phyloP scores from a whole-genome alignment of 1,140 invertebrate genomes.

The Lordiphosa stackelbergi region DNA sequence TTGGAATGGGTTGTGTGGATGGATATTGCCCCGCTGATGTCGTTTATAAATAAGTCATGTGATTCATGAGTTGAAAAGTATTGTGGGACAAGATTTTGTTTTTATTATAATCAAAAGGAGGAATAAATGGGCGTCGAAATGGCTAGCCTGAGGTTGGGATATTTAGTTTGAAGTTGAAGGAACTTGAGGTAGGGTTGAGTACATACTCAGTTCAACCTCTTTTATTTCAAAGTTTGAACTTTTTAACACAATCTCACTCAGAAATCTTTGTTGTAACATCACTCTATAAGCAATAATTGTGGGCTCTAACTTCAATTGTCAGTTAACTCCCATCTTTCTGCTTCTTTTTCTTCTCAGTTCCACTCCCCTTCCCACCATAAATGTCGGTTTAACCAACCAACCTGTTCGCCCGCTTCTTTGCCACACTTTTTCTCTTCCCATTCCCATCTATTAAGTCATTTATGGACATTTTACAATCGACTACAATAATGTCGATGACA shows the following conservation, averaged over 20 bases:
- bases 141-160: conserved; percentile 20
- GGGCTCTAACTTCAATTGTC: no score
- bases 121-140: conserved; percentile 39
- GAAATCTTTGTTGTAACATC: no score
- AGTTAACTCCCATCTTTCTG: no score
- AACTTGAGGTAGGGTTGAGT: conserved; percentile 50
- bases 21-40: conserved; percentile 44
- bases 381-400: conserved; percentile 31
- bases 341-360: not conserved
- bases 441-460: conserved; percentile 40
- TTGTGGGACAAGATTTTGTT: conserved; percentile 33
- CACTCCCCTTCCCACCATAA: conserved; percentile 4
- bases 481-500: conserved; percentile 9
- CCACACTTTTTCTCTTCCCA: conserved; percentile 39
- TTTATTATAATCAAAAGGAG: conserved; percentile 33
- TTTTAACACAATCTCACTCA: no score
- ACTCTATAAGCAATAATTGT: no score
- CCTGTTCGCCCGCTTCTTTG: conserved; percentile 47
- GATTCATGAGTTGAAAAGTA: conserved; percentile 66
- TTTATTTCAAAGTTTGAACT: no score
- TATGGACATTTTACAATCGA: conserved; percentile 48
- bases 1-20: conserved; percentile 18
- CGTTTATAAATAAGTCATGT: conserved; percentile 65
- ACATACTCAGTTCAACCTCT: no score
- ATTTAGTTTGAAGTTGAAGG: conserved; percentile 8